Conservation (phyloP, 2,113 vertebrate genomes). For the Stictonetta naevosa region DNA sequence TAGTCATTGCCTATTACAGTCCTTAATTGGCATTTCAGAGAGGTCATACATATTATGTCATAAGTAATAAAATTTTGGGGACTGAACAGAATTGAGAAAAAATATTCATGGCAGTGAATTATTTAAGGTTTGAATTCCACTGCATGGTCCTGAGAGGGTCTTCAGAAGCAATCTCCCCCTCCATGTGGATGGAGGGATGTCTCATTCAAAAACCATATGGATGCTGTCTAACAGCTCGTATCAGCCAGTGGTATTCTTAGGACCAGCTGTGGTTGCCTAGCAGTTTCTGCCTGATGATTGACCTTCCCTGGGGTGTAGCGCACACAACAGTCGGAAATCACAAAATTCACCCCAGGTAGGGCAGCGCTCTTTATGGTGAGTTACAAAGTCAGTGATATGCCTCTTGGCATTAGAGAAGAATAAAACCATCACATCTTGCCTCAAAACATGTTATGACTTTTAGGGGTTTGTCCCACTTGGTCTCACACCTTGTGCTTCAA, state of each 20-base stretch:
- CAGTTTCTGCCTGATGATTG: not conserved
- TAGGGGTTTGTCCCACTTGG: not conserved
- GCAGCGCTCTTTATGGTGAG: not conserved
- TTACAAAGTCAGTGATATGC: not conserved
- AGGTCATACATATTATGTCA: slow-evolving; percentile 18
- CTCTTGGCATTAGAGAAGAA: not conserved
- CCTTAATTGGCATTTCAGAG: slow-evolving; percentile 30
- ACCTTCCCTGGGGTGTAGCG: not conserved
- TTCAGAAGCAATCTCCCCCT: not conserved
- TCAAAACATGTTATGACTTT: fast-evolving
- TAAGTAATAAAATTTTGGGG: not conserved
- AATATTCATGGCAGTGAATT: not conserved
- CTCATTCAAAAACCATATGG: not conserved
- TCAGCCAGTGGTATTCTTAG: not conserved
- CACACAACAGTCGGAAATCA: not conserved
- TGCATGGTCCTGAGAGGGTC: not conserved
- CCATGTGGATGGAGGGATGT: not conserved
- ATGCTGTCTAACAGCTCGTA: not conserved
- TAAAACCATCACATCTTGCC: not conserved
- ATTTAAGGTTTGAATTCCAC: slow-evolving; percentile 4
- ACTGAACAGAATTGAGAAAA: slow-evolving; percentile 3
- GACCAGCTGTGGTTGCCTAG: slow-evolving; percentile 5
- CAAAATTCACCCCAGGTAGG: not conserved
- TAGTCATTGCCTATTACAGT: not conserved
- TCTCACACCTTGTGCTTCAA: not conserved